Conservation (phyloP, 2,888 invertebrate species). For the Bedellia somnulentella region DNA sequence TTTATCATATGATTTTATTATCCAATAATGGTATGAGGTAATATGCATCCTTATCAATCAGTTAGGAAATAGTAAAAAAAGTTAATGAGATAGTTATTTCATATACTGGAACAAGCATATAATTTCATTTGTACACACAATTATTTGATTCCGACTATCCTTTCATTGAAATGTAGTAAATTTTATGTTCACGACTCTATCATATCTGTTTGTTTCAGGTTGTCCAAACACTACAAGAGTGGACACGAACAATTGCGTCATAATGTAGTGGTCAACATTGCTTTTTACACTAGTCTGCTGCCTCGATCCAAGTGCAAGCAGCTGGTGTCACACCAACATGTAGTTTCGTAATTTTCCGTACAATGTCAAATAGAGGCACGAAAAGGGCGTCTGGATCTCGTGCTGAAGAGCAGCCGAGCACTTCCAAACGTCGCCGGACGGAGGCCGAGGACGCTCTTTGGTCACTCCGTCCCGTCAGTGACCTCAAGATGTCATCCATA, state of each 20-base stretch:
- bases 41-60: too few species aligned
- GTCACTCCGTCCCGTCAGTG: conserved; percentile 82
- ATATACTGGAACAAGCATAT: too few species aligned
- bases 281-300: conserved; percentile 51
- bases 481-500: conserved; percentile 86
- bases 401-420: conserved; percentile 40
- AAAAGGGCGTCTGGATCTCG: conserved; percentile 40
- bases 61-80: too few species aligned
- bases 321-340: conserved; percentile 48
- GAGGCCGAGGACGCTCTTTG: conserved; percentile 61
- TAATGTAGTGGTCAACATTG: conserved; percentile 50
- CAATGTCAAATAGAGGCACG: conserved; percentile 55
- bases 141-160: too few species aligned
- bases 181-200: too few species aligned
- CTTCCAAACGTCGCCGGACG: conserved; percentile 45
- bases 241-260: conserved; percentile 35
- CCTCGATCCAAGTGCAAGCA: conserved; percentile 53
- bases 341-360: conserved; percentile 37
- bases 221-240: conserved; percentile 18
- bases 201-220: conserved; percentile 33
- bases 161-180: too few species aligned
- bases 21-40: too few species aligned
- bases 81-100: too few species aligned
- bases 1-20: too few species aligned
- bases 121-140: too few species aligned